A percentile compares a stretch with the other conserved stretches of the same genome.
These are phyloP conservation scores for Varanus salvator DNA, from an alignment of 2,113 vertebrate species.

Conservation along the genomic window DNA sequence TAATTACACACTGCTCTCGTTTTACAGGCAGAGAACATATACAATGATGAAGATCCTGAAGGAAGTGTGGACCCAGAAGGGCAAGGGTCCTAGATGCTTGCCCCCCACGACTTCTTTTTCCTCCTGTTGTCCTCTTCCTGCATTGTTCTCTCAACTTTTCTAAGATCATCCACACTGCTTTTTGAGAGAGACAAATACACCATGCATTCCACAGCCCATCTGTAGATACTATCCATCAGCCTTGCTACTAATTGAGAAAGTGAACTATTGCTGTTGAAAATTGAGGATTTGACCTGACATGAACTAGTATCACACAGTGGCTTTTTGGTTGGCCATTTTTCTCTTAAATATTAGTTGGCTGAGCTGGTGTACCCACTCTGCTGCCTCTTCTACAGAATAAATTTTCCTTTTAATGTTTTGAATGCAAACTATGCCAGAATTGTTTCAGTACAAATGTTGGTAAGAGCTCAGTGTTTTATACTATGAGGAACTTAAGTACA, in stretches of 20 bases:
- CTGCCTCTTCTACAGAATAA: background rate
- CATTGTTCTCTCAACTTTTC: conserved; percentile 26
- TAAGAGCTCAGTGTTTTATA: conserved; percentile 29
- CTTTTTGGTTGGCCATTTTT: conserved; percentile 45
- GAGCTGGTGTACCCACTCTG: background rate
- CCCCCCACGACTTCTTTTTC: conserved; percentile 55
- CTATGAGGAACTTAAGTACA: conserved; percentile 54
- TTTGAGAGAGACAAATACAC: conserved; percentile 69
- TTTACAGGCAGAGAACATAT: conserved; percentile 97
- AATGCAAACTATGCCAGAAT: conserved; percentile 40
- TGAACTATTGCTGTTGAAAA: conserved; percentile 54
- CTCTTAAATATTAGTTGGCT: background rate
- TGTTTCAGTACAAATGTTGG: conserved; percentile 43
- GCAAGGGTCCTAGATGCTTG: conserved; percentile 80
- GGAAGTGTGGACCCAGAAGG: conserved; percentile 94
- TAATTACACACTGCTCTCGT: background rate
- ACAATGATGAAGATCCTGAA: conserved; percentile 97
- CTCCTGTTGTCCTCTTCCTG: conserved; percentile 8
- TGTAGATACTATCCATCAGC: conserved; percentile 52
- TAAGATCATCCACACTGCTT: conserved; percentile 76
- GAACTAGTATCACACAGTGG: conserved; percentile 34
- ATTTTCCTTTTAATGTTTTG: background rate
- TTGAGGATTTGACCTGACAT: conserved; percentile 50
- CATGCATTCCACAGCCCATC: conserved; percentile 67
- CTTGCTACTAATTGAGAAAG: conserved; percentile 53